Conservation (phyloP, 2,888 invertebrate species). For the Scaeva pyrastri region DNA sequence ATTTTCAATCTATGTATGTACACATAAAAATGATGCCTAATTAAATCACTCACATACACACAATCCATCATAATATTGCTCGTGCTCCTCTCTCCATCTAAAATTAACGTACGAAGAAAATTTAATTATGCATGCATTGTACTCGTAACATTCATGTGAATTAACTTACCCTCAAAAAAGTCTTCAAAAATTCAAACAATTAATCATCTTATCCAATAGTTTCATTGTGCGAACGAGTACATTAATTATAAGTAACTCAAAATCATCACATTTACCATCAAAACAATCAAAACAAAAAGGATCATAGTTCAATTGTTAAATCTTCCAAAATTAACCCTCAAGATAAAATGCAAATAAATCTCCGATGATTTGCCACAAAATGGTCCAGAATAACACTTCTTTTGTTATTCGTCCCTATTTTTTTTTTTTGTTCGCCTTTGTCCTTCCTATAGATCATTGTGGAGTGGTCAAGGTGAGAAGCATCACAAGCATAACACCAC, state of each 20-base stretch:
- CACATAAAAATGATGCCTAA: too few relatives aligned
- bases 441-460: too few relatives aligned
- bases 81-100: not conserved
- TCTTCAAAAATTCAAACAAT: conserved; percentile 28
- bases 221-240: too few relatives aligned
- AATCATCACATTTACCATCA: conserved; percentile 58
- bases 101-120: not conserved
- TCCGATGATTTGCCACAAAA: conserved; percentile 37
- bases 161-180: not conserved
- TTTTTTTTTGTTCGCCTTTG: not conserved
- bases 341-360: conserved; percentile 37
- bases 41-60: too few relatives aligned
- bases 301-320: conserved; percentile 55
- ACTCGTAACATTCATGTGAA: too few relatives aligned
- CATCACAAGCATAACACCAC: conserved; percentile 35
- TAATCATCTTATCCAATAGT: conserved; percentile 36
- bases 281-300: conserved; percentile 42
- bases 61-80: not conserved
- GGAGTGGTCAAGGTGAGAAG: conserved; percentile 56
- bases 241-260: conserved; percentile 47
- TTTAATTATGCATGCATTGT: not conserved
- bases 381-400: conserved; percentile 54
- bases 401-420: conserved; percentile 54
- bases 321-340: conserved; percentile 7
- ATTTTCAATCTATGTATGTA: too few relatives aligned